These are phyloP conservation scores for Blera fallax DNA, from an alignment of 2,888 invertebrate species.

Conservation along the genomic window DNA sequence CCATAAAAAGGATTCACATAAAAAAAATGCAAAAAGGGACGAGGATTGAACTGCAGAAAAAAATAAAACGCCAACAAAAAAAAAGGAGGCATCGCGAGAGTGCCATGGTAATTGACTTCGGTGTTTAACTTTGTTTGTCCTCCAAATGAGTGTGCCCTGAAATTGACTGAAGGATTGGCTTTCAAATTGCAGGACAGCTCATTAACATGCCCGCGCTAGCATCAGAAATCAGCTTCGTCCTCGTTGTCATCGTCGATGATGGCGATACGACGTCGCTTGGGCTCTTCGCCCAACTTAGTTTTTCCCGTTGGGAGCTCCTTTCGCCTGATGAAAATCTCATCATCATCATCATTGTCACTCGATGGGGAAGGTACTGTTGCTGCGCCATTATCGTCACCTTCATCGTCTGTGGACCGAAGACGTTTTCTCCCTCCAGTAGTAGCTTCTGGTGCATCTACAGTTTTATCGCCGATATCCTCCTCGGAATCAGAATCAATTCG, in stretches of 20 bases:
- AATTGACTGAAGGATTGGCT: slow-evolving; percentile 18
- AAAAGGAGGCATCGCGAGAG: not conserved
- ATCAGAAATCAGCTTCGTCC: slow-evolving; percentile 36
- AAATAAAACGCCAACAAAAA: not conserved
- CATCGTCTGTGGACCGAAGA: slow-evolving; percentile 45
- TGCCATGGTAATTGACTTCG: slow-evolving; percentile 38
- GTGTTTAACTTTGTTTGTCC: slow-evolving; percentile 39
- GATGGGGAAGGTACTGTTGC: not conserved
- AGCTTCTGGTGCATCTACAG: not conserved
- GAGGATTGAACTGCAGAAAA: not conserved
- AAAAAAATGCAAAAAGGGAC: not conserved
- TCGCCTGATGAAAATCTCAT: slow-evolving; percentile 78
- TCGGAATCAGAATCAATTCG: slow-evolving; percentile 81
- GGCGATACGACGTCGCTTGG: slow-evolving; percentile 80
- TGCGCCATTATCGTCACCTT: slow-evolving; percentile 20
- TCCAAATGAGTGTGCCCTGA: slow-evolving; percentile 2
- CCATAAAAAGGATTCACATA: slow-evolving; percentile 39
- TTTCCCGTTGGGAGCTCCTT: slow-evolving; percentile 72
- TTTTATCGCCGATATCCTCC: slow-evolving; percentile 18
- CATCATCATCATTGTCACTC: slow-evolving; percentile 74
- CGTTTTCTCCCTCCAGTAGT: slow-evolving; percentile 24
- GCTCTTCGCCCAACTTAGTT: slow-evolving; percentile 71
- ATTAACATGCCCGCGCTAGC: not conserved
- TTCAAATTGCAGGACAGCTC: slow-evolving; percentile 22
- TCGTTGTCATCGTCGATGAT: slow-evolving; percentile 79